Base-by-base conservation (phyloP, 2,888 invertebrate species). In the Pandemis cinnamomeana region DNA sequence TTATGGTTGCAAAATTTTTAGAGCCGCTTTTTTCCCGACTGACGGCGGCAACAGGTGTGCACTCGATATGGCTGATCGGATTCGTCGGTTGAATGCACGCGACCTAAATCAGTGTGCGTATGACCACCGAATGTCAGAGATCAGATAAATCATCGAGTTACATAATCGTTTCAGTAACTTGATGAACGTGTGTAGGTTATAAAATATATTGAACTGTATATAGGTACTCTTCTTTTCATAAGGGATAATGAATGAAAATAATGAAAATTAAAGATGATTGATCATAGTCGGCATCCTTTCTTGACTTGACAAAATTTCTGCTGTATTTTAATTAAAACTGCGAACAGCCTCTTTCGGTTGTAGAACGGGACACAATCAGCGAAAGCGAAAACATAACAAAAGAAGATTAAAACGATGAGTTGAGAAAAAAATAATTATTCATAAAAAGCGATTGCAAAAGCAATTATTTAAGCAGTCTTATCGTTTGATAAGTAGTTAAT, bases 11-110 rank as follows among this genome's bases (percentile, higher is more conserved):
- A 67, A 66, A 41, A n/a, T 71, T 11, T 46, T 55, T 7, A 10
- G 13, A 11, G 46, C 11, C 8, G 41, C 51, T 42, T 53, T 61
- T 69, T 61, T 42, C 36, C 53, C 64, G 44, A 44, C 46, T 46
- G 27, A 51, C 27, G 64, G 55, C 46, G 70, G 53, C 64, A 66
- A 61, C 74, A 71, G 74, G 74, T 74, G 74, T 71, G 68, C 64
- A 58, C 61, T 27, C 66, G 67, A 61, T 48, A 69, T 66, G 60
- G 64, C 51, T 74, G 73, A 74, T 74, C 67, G 71, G 27, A 41
- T 55, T 53, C 8, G 62, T 15, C 71, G 74, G 70, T 55, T 74
- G 70, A 74, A 51, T 74, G 74, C 70, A 67, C 71, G 46, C 74
- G 64, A 70, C 70, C 70, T 61, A 53, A 61, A 66, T 69, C 62